Base-by-base conservation (phyloP, 2,888 invertebrate genomes). In the Mythimna impura region DNA sequence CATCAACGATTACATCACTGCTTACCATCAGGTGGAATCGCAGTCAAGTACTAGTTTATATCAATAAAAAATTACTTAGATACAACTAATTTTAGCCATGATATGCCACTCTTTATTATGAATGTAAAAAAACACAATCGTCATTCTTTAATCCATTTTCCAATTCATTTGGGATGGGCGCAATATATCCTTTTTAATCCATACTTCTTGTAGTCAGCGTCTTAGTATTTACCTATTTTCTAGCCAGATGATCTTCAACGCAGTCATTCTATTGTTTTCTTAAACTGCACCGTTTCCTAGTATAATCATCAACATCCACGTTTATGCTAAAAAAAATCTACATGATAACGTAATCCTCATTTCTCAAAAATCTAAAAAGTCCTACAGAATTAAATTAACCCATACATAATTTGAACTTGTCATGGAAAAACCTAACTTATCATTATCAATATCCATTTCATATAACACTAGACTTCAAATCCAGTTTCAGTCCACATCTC, bases 401-500 rank as follows among this genome's bases (percentile, higher is more conserved):
- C 12, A 47, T 43, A 17, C 50, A n/a, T 52, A 52, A 52, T n/a
- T 52, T n/a, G 9, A 52, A 52, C 50, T n/a, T n/a, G 6, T n/a
- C 2, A n/a, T 3, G 5, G n/a, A 52, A 52, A 14, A 55, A 5
- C 12, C 25, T 7, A 25, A 55, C 14, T 12, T 22, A 25, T 25
- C 25, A 14, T 7, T 7, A 25, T 12, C 30, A 20, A 52, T 64
- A 43, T 62, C n/a, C 14, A 52, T 72, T 63, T 34, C 36, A 55
- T 2, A 64, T 63, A 40, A 12, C 54, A 40, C 10, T 50, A 30
- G 17, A 52, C 52, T 61, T 17, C 14, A 54, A 14, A 52, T 12
- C n/a, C 17, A 50, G 58, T 71, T 47, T 43, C 25, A 68, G 52
- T 30, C 30, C 4, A 65, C 14, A n/a, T 12, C 78, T 58, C 83